A percentile compares a stretch with the other conserved stretches of the same genome.
These are phyloP conservation scores for Ditula angustiorana DNA, from an alignment of 2,888 invertebrate genomes.

Conservation along the genomic window DNA sequence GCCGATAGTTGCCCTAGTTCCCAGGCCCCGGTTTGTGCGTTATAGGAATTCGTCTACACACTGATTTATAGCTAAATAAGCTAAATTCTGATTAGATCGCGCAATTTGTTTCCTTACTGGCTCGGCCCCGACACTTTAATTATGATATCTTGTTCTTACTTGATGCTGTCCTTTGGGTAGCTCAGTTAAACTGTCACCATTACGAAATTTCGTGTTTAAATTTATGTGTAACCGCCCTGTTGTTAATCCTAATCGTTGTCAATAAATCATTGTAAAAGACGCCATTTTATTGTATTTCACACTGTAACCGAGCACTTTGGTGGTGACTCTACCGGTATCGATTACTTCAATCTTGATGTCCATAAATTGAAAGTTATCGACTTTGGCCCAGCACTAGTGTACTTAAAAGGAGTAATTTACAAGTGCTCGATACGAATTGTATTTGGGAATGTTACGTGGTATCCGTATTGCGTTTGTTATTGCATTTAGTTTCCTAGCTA, in stretches of 20 bases:
- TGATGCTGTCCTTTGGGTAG: not conserved
- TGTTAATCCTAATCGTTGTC: slow-evolving; percentile 12
- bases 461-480: slow-evolving; percentile 22
- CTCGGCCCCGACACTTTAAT: slow-evolving; percentile 32
- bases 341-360: slow-evolving; percentile 32
- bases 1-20: slow-evolving; percentile 34
- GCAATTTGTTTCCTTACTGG: slow-evolving; percentile 35
- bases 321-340: slow-evolving; percentile 20
- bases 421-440: slow-evolving; percentile 26
- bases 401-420: slow-evolving; percentile 20
- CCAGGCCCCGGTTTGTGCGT: slow-evolving; percentile 25
- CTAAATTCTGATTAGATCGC: slow-evolving; percentile 20
- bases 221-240: slow-evolving; percentile 15
- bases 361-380: slow-evolving; percentile 32
- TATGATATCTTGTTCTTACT: slow-evolving; percentile 22
- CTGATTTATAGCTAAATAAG: slow-evolving; percentile 18
- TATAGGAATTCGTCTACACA: slow-evolving; percentile 33
- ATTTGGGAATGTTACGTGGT: slow-evolving; percentile 13
- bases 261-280: slow-evolving; percentile 20
- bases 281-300: slow-evolving; percentile 5
- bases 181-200: not conserved
- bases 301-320: slow-evolving; percentile 11
- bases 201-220: slow-evolving; percentile 28
- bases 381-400: slow-evolving; percentile 12
- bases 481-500: not conserved